Base-by-base conservation (phyloP, 2,113 vertebrate genomes). In the Bos taurus region DNA sequence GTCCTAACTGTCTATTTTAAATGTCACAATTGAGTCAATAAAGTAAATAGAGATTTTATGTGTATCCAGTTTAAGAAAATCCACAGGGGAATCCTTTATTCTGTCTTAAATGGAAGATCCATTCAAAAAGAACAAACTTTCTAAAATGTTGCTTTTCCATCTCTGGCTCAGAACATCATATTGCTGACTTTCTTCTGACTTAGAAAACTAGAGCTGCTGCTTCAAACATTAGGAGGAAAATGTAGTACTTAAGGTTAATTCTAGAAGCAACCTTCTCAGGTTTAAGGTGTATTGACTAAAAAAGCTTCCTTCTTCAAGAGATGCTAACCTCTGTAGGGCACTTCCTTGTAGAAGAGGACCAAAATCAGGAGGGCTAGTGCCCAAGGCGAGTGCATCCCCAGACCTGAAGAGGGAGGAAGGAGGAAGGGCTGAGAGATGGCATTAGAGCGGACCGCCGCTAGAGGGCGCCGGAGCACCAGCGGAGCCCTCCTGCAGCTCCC, bases 391-490 rank as follows among this genome's bases (percentile, higher is more conserved):
- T 56, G 48, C 80, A 4, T 50, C 5, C 71, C 0, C 2, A 3
- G 4, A 13, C 6, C 30, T 84, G 78, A 7, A 3, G 48, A 93
- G 83, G 30, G 21, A 54, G 81, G 46, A 56, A 33, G 2, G 81
- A 57, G 77, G 36, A 28, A 40, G 50, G 17, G 60, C 12, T 30
- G 30, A 56, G 77, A 93, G 74, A 26, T 43, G 67, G 67, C 52
- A 23, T 94, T 88, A 36, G 77, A 81, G 43, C 3, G 11, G n/a
- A n/a, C 12, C 11, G 77, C 36, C 98, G 36, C 98, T 95, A 98
- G 98, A 98, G 98, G 98, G 98, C 95, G 97, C 93, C 40, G 10
- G 82, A 98, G 92, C 90, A 98, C 88, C 50, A 46, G 93, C 64
- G 57, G 97, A 97, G 80, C 48, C 78, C 59, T 96, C 95, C 92